A percentile compares a stretch with the other conserved stretches of the same genome.
Evolutionary conservation across 1,140 invertebrate genomes (phyloP).

Genomic region (Zaprionus ghesquierei): DNA sequence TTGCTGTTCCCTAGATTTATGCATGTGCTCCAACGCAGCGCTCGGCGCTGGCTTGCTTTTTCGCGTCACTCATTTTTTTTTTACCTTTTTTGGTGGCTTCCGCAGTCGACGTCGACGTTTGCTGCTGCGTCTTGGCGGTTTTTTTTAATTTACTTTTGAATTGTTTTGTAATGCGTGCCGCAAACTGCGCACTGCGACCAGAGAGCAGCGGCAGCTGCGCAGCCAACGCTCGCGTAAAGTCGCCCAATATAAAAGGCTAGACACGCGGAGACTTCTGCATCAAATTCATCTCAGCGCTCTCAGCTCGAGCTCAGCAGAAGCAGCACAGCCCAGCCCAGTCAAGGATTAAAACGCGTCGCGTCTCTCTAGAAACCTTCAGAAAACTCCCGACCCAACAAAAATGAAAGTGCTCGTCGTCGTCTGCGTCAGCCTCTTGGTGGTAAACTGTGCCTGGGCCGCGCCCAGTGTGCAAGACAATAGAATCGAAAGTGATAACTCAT

Average conservation of each 20-base stretch:
- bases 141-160: constrained; percentile 77
- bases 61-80: constrained; percentile 42
- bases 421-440: constrained; percentile 65
- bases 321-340: constrained; percentile 27
- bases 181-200: constrained; percentile 33
- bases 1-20: constrained; percentile 66
- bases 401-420: constrained; percentile 82
- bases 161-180: constrained; percentile 75
- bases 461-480: constrained; percentile 80
- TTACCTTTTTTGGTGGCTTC: constrained; percentile 59
- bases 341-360: constrained; percentile 70
- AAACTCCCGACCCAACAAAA: constrained; percentile 43
- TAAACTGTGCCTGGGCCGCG: constrained; percentile 72
- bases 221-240: constrained; percentile 22
- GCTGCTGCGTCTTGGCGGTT: constrained; percentile 21
- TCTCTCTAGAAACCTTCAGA: constrained; percentile 1
- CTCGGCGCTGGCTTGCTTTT: constrained; percentile 10
- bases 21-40: constrained; percentile 39
- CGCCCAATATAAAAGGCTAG: constrained; percentile 76
- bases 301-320: constrained; percentile 41
- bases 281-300: constrained; percentile 79
- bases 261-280: constrained; percentile 72
- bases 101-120: constrained; percentile 35
- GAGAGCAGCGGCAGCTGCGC: constrained; percentile 33
- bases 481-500: constrained; percentile 71